Percentiles rank a stretch among this genome's conserved stretches.
These are phyloP conservation scores for Drosophila rellima DNA, from an alignment of 2,888 invertebrate genomes.

Conservation along the genomic window DNA sequence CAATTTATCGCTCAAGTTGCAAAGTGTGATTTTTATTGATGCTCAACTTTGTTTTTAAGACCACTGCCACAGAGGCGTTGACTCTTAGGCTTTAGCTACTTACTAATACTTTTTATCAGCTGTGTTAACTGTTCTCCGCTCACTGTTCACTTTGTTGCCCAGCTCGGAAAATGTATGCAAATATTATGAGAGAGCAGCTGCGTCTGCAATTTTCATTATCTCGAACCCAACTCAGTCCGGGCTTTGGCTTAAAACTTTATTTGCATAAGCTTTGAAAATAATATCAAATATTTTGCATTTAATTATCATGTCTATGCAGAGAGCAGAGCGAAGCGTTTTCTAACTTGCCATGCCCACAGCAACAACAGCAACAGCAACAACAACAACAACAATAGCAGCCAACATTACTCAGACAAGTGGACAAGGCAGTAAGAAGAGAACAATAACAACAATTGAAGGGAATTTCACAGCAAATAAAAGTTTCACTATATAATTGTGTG, in stretches of 20 bases:
- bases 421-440: constrained; percentile 16
- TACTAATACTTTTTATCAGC: constrained; percentile 62
- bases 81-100: constrained; percentile 45
- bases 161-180: constrained; percentile 65
- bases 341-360: constrained; percentile 30
- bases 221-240: constrained; percentile 24
- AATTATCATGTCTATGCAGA: constrained; percentile 67
- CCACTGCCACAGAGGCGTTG: constrained; percentile 8
- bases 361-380: constrained; percentile 2
- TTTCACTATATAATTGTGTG: constrained; percentile 43
- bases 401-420: constrained; percentile 20
- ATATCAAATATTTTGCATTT: constrained; percentile 80
- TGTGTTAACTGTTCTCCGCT: constrained; percentile 42
- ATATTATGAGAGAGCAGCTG: constrained; percentile 41
- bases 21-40: constrained; percentile 79
- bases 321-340: constrained; percentile 24
- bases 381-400: background rate
- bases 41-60: constrained; percentile 58
- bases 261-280: constrained; percentile 78
- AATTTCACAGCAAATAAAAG: constrained; percentile 65
- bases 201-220: constrained; percentile 74
- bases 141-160: constrained; percentile 39
- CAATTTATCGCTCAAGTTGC: constrained; percentile 74
- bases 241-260: constrained; percentile 61
- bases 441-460: constrained; percentile 36